These are phyloP conservation scores for Fratercula arctica DNA, from an alignment of 2,797 vertebrate species.

Conservation along the genomic window DNA sequence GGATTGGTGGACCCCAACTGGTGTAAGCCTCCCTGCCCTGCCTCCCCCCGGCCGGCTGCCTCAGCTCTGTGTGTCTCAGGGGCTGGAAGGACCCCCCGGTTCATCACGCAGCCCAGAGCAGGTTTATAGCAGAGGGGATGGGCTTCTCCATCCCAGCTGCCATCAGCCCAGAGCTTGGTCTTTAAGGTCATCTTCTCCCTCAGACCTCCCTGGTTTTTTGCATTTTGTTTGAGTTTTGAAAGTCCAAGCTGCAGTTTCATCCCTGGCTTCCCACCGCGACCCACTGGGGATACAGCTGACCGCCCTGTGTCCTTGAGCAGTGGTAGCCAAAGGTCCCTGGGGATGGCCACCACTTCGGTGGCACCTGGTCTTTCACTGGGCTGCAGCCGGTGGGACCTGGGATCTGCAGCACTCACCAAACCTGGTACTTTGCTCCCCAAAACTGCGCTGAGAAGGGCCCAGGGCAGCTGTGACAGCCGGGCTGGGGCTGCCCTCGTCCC, in stretches of 20 bases:
- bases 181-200: background rate
- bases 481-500: background rate
- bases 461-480: background rate
- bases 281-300: background rate
- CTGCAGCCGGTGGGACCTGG: background rate
- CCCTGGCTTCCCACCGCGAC: background rate
- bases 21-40: background rate
- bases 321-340: background rate
- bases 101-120: rapidly evolving
- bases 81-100: background rate
- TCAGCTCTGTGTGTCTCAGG: rapidly evolving
- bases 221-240: background rate
- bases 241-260: background rate
- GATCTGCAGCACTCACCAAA: background rate
- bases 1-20: background rate
- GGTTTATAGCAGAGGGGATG: background rate
- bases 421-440: background rate
- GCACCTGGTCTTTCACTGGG: background rate
- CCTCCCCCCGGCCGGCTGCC: rapidly evolving
- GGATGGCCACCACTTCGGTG: rapidly evolving
- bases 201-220: background rate
- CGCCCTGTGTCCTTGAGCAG: rapidly evolving
- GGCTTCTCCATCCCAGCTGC: rapidly evolving
- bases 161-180: background rate
- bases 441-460: background rate